Evolutionary conservation across 2,888 invertebrate genomes (phyloP).

Genomic region (Heliothis peltigera): DNA sequence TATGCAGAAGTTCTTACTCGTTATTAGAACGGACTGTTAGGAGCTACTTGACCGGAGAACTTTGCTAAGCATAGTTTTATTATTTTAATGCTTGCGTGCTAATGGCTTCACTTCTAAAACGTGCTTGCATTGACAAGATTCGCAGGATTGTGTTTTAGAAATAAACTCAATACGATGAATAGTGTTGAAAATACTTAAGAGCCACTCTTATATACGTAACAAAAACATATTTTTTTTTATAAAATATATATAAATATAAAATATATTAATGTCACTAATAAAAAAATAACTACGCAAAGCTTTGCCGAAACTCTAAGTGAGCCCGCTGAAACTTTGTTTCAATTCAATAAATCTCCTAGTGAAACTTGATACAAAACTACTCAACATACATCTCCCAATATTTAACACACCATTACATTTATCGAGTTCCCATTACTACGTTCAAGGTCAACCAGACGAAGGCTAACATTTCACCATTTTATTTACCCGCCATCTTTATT

Average conservation of each 20-base stretch:
- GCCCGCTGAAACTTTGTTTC: neutral
- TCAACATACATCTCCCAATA: slow-evolving; percentile 12
- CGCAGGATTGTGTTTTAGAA: neutral
- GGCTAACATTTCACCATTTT: slow-evolving; percentile 76
- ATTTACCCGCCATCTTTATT: slow-evolving; percentile 63
- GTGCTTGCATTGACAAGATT: neutral
- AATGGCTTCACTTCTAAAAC: slow-evolving; percentile 14
- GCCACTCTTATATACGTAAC: too few relatives aligned
- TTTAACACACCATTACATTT: slow-evolving; percentile 25
- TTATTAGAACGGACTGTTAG: slow-evolving; percentile 47
- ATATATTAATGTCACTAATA: too few relatives aligned
- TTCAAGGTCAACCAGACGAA: slow-evolving; percentile 64
- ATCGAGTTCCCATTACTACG: slow-evolving; percentile 31
- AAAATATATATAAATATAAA: too few relatives aligned
- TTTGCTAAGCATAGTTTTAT: slow-evolving; percentile 30
- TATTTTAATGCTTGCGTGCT: slow-evolving; percentile 28
- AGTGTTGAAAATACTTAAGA: too few relatives aligned
- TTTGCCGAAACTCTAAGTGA: too few relatives aligned
- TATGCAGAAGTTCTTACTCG: slow-evolving; percentile 2
- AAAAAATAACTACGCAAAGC: too few relatives aligned
- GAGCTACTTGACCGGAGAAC: slow-evolving; percentile 50
- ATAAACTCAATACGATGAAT: neutral
- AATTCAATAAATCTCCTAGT: neutral
- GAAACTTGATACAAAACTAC: neutral
- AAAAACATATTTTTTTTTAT: too few relatives aligned